A percentile compares a stretch with the other conserved stretches of the same genome.
Conservation (phyloP, 2,888 invertebrate genomes). For the Neoascia interrupta region DNA sequence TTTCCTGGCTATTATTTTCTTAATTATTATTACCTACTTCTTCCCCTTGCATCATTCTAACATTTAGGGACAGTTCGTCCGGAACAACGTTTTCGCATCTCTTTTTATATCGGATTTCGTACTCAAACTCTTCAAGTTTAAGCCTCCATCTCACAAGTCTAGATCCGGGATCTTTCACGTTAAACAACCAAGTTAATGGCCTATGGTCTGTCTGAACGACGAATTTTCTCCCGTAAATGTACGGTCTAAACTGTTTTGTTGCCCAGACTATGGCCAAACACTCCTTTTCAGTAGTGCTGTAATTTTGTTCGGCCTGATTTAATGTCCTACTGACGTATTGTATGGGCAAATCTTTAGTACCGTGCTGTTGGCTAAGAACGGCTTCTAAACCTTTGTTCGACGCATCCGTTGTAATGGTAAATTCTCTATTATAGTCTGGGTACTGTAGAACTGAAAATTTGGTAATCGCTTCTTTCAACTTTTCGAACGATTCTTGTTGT, state of each 20-base stretch:
- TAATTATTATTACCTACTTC: not conserved
- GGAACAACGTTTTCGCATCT: too few relatives aligned
- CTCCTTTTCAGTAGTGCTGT: slow-evolving; percentile 75
- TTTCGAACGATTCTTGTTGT: slow-evolving; percentile 14
- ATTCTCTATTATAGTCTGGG: too few relatives aligned
- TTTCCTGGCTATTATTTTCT: not conserved
- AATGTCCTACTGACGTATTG: slow-evolving; percentile 72
- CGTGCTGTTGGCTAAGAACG: not conserved
- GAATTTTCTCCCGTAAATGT: slow-evolving; percentile 74
- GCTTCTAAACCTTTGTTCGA: slow-evolving; percentile 11
- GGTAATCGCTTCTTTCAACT: slow-evolving; percentile 9
- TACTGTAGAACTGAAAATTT: too few relatives aligned
- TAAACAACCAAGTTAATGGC: slow-evolving; percentile 76
- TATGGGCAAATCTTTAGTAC: slow-evolving; percentile 61
- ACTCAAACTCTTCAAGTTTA: slow-evolving; percentile 73
- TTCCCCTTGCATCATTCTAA: slow-evolving; percentile 7
- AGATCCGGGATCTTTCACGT: slow-evolving; percentile 75
- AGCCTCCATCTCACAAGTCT: slow-evolving; percentile 75
- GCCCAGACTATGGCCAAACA: slow-evolving; percentile 74
- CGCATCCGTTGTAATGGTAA: too few relatives aligned
- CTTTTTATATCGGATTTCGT: too few relatives aligned
- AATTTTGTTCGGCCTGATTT: slow-evolving; percentile 70
- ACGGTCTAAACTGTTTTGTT: slow-evolving; percentile 74
- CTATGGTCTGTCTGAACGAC: slow-evolving; percentile 76
- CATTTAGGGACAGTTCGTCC: slow-evolving; percentile 49